Base-by-base conservation (phyloP, 2,888 invertebrate species). In the Pheosia gnoma region DNA sequence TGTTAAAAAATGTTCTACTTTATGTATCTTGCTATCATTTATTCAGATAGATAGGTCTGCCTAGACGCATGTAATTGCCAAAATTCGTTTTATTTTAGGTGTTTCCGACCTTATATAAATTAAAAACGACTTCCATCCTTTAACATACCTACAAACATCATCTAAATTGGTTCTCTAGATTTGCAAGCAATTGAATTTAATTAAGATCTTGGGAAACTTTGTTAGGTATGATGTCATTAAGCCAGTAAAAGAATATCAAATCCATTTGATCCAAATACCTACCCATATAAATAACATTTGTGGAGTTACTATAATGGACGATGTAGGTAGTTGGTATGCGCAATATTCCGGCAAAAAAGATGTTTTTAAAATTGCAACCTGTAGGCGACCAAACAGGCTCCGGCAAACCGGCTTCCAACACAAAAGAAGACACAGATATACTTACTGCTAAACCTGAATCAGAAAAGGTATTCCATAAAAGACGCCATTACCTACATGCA, bases 141-240 rank as follows among this genome's bases (percentile, higher is more conserved):
- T 43, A 43, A 43, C 43, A 38, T 55, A 38, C 38, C 11, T 61
- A 56, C 25, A 45, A 45, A 58, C 45, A 63, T 61, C 59, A 67
- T 65, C 65, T 72, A 64, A 72, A 74, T 62, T 67, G 68, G 70
- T 73, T 65, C 68, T 70, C 76, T 75, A 76, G 79, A 79, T 79
- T 79, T 75, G 72, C 73, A 74, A 78, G 70, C 78, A 80, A 80
- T 81, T 81, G 78, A 63, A 68, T 75, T 77, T 80, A 81, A 81
- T 81, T 78, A 72, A 76, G 68, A 74, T 64, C 67, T 74, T 72
- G 67, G 66, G 70, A 66, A 64, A 71, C 59, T 41, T 63, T 58
- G 60, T 53, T 58, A 59, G 61, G 59, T 62, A 60, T 62, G 67
- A 62, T 61, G 63, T 69, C 64, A 64, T 61, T 13, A n/a, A 9